Evolutionary conservation across 2,888 invertebrate genomes (phyloP).

Genomic region (Oxycera nigricornis): DNA sequence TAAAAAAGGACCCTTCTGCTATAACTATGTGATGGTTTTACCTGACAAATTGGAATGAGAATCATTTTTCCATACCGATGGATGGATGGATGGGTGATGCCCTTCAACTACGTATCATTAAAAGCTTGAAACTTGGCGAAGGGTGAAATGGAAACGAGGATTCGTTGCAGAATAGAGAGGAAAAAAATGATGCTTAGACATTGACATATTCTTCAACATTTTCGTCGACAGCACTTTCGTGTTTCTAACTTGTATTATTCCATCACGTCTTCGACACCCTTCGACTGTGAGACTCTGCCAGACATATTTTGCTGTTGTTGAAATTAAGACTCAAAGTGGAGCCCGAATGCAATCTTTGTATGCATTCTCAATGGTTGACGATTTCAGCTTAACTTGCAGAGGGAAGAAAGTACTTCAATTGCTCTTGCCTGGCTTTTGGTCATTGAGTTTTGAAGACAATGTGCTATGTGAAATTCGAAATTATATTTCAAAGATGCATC

Average conservation of each 20-base stretch:
- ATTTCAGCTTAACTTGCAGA: constrained; percentile 24
- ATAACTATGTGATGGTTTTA: constrained; percentile 36
- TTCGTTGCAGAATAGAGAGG: constrained; percentile 11
- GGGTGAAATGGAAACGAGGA: constrained; percentile 36
- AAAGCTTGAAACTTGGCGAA: constrained; percentile 37
- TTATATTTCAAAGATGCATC: too few relatives aligned
- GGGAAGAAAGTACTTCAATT: neutral
- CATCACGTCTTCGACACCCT: constrained; percentile 34
- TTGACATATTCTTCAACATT: neutral
- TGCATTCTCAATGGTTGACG: neutral
- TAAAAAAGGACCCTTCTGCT: constrained; percentile 16
- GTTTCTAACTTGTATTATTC: constrained; percentile 34
- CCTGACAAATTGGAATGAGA: constrained; percentile 21
- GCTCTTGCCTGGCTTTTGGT: too few relatives aligned
- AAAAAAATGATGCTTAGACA: constrained; percentile 29
- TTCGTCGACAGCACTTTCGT: neutral
- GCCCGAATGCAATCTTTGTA: neutral
- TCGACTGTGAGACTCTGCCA: constrained; percentile 9
- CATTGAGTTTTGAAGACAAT: too few relatives aligned
- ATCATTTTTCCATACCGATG: constrained; percentile 9
- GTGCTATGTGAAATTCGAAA: too few relatives aligned
- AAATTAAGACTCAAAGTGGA: constrained; percentile 10
- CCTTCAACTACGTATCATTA: constrained; percentile 27
- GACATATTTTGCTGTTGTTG: too few relatives aligned
- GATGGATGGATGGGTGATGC: constrained; percentile 10